A percentile compares a stretch with the other conserved stretches of the same genome.
These are phyloP conservation scores for Lamellibrachia luymesi DNA, from an alignment of 1,140 invertebrate genomes.

Conservation along the genomic window DNA sequence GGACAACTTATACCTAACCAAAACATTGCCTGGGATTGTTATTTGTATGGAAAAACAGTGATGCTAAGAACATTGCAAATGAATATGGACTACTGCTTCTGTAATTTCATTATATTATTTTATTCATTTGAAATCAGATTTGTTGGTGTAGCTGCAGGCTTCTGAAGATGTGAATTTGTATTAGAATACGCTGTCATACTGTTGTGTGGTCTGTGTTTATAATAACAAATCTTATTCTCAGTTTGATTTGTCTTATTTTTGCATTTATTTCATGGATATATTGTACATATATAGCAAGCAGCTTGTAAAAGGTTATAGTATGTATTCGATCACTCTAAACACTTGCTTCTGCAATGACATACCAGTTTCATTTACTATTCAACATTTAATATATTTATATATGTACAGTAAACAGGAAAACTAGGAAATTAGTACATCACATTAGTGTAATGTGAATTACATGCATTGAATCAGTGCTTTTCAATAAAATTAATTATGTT, in stretches of 20 bases:
- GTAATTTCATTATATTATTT: neutral
- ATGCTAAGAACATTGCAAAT: neutral
- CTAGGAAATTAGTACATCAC: neutral
- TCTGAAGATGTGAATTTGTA: neutral
- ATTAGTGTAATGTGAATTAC: neutral
- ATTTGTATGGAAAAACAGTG: neutral
- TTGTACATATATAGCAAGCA: neutral
- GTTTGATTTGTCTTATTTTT: neutral
- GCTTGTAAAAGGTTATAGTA: neutral
- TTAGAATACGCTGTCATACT: neutral
- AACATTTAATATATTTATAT: neutral
- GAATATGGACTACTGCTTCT: neutral
- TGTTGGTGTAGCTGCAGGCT: neutral
- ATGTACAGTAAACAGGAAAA: neutral
- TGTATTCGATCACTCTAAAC: neutral
- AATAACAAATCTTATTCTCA: neutral
- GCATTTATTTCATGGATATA: neutral
- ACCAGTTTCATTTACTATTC: neutral
- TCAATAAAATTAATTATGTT: neutral
- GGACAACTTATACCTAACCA: too few species aligned
- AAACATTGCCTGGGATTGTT: too few species aligned
- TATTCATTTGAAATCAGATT: neutral
- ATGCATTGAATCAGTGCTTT: neutral
- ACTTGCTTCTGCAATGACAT: neutral
- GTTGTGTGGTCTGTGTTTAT: neutral